phyloP scores from a whole-genome alignment of 1,140 invertebrate species.

The Maniola jurtina region DNA sequence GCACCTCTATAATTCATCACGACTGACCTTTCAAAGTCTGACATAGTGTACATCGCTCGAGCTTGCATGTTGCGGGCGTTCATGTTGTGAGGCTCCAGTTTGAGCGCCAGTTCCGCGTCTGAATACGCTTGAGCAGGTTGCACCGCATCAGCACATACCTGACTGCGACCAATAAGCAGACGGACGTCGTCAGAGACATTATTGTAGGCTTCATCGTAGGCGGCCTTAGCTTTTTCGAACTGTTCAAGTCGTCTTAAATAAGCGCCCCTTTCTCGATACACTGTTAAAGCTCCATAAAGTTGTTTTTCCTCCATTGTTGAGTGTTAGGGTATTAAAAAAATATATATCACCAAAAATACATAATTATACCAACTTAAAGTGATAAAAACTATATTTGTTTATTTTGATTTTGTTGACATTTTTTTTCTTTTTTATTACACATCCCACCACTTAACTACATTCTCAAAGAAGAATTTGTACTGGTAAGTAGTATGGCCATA shows the following conservation, averaged over 20 bases:
- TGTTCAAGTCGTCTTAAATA: conserved; percentile 74
- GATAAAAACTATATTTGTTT: not conserved
- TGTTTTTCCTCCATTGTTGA: conserved; percentile 67
- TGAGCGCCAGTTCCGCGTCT: conserved; percentile 75
- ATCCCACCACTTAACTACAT: too few relatives aligned
- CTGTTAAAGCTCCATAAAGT: conserved; percentile 74
- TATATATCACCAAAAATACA: not conserved
- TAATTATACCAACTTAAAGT: too few relatives aligned
- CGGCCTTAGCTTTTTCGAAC: conserved; percentile 72
- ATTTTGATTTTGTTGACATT: not conserved
- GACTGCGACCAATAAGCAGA: conserved; percentile 71
- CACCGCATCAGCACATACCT: conserved; percentile 73
- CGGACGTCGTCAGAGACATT: conserved; percentile 73
- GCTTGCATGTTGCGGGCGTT: conserved; percentile 75
- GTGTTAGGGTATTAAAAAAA: not conserved
- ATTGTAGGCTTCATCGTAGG: conserved; percentile 74
- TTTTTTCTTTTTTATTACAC: too few relatives aligned
- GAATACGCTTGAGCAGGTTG: conserved; percentile 74
- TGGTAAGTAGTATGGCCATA: too few relatives aligned
- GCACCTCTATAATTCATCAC: conserved; percentile 74
- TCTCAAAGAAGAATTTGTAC: too few relatives aligned
- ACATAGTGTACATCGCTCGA: conserved; percentile 78
- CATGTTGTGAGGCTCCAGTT: conserved; percentile 71
- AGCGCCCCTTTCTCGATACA: conserved; percentile 76
- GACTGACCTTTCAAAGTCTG: conserved; percentile 79